These are phyloP conservation scores for Caenorhabditis sinica DNA, from an alignment of 2,888 invertebrate genomes.

Conservation along the genomic window DNA sequence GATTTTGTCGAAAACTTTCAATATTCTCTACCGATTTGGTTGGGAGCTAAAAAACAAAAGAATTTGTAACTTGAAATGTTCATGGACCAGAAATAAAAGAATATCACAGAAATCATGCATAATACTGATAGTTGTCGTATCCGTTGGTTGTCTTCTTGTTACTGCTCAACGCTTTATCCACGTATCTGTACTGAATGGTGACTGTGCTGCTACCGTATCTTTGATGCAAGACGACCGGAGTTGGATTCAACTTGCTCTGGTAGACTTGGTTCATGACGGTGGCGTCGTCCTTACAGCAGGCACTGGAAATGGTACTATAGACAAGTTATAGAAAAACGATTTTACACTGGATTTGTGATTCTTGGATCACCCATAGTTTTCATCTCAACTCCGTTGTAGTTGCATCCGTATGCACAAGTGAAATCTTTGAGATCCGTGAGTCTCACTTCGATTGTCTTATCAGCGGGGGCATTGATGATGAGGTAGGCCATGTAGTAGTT, in stretches of 20 bases:
- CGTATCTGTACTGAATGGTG: slow-evolving; percentile 42
- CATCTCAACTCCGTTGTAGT: slow-evolving; percentile 55
- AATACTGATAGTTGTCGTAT: slow-evolving; percentile 50
- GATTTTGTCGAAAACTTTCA: too few species aligned
- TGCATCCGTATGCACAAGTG: slow-evolving; percentile 47
- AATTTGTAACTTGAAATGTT: slow-evolving; percentile 5
- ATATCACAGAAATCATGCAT: slow-evolving; percentile 6
- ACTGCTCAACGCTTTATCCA: slow-evolving; percentile 29
- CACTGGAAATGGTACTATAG: slow-evolving; percentile 8
- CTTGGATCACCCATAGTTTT: slow-evolving; percentile 45
- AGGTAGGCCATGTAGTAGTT: slow-evolving; percentile 41
- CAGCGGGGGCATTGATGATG: slow-evolving; percentile 29
- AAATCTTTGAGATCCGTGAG: slow-evolving; percentile 26
- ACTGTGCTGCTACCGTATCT: slow-evolving; percentile 48
- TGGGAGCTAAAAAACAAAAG: too few species aligned
- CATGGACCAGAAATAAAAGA: neutral
- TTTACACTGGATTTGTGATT: slow-evolving; percentile 45
- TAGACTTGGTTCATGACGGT: slow-evolving; percentile 4
- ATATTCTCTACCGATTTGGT: too few species aligned
- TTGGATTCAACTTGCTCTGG: slow-evolving; percentile 38
- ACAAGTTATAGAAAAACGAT: neutral
- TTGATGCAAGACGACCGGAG: slow-evolving; percentile 43
- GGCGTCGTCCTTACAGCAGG: slow-evolving; percentile 26
- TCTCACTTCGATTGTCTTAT: slow-evolving; percentile 43
- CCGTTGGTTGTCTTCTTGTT: slow-evolving; percentile 38